These are phyloP conservation scores for Melanotaenia boesemani DNA, from an alignment of 2,797 vertebrate genomes.

Conservation along the genomic window DNA sequence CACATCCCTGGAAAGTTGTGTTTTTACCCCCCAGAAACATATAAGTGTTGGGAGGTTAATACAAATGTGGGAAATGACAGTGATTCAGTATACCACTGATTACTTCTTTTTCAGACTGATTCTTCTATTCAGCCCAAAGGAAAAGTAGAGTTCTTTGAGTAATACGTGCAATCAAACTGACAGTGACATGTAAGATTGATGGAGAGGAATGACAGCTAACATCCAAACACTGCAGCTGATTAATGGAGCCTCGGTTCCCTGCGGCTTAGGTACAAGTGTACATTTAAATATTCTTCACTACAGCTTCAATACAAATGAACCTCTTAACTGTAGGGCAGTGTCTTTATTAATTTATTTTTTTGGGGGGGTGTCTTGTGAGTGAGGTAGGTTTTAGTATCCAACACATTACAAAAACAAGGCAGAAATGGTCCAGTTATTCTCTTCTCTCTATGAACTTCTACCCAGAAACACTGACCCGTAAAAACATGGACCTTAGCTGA, in stretches of 20 bases:
- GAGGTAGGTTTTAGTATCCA: slow-evolving; percentile 15
- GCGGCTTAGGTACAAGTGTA: background rate
- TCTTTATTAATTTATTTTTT: background rate
- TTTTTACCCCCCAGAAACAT: background rate
- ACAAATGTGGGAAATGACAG: background rate
- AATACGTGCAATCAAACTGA: background rate
- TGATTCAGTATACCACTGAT: slow-evolving; percentile 27
- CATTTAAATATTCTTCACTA: slow-evolving; percentile 31
- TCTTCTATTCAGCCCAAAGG: slow-evolving; percentile 8
- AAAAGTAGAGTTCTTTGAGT: slow-evolving; percentile 17
- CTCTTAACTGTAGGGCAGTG: slow-evolving; percentile 16
- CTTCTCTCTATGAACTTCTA: background rate
- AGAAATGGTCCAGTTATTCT: background rate
- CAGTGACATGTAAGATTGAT: slow-evolving; percentile 21
- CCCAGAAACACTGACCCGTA: slow-evolving; percentile 14
- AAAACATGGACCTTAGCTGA: slow-evolving; percentile 11
- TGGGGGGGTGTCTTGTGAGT: slow-evolving; percentile 3
- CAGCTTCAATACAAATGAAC: slow-evolving; percentile 41
- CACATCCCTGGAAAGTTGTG: background rate
- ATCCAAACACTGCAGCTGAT: slow-evolving; percentile 27
- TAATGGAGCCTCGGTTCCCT: background rate
- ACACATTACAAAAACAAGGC: slow-evolving; percentile 8
- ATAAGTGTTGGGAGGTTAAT: slow-evolving; percentile 6
- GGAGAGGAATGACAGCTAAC: slow-evolving; percentile 4
- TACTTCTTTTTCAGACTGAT: slow-evolving; percentile 27